Conservation (phyloP, 1,140 invertebrate species). For the Sminthurides bifidus region DNA sequence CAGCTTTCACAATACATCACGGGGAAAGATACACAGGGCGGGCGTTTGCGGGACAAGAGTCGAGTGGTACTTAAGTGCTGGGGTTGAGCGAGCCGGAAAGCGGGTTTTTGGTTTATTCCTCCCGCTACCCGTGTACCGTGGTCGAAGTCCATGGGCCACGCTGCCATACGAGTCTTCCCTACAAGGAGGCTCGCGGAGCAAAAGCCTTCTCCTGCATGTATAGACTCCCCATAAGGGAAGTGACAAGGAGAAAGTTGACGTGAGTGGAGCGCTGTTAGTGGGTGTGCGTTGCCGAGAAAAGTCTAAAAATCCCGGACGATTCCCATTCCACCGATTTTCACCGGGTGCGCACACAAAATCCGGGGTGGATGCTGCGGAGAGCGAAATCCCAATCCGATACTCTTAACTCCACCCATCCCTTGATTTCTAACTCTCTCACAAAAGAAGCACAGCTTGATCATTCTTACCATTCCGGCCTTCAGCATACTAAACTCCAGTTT, state of each 20-base stretch:
- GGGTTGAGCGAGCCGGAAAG: too few species aligned
- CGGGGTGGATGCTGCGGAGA: constrained; percentile 32
- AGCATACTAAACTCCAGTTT: constrained; percentile 12
- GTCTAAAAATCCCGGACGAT: constrained; percentile 31
- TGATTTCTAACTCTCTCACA: constrained; percentile 24
- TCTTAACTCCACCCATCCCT: constrained; percentile 28
- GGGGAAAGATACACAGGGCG: background rate
- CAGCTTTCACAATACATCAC: background rate
- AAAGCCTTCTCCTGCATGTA: too few species aligned
- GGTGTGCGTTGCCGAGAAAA: constrained; percentile 27
- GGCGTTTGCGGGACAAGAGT: background rate
- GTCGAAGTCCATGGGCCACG: too few species aligned
- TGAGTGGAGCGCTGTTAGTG: constrained; percentile 10
- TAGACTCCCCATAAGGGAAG: too few species aligned
- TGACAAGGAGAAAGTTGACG: background rate
- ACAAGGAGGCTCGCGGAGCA: too few species aligned
- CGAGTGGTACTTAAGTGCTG: background rate
- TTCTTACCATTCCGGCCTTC: too few species aligned
- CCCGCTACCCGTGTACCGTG: too few species aligned
- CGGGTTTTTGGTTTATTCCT: too few species aligned
- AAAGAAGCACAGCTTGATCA: too few species aligned
- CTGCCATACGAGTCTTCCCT: too few species aligned
- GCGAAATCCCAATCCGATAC: constrained; percentile 31
- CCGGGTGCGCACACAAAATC: constrained; percentile 30
- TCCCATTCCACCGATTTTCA: constrained; percentile 31